Evolutionary conservation across 2,888 invertebrate species (phyloP).

Genomic region (Apoda limacodes): DNA sequence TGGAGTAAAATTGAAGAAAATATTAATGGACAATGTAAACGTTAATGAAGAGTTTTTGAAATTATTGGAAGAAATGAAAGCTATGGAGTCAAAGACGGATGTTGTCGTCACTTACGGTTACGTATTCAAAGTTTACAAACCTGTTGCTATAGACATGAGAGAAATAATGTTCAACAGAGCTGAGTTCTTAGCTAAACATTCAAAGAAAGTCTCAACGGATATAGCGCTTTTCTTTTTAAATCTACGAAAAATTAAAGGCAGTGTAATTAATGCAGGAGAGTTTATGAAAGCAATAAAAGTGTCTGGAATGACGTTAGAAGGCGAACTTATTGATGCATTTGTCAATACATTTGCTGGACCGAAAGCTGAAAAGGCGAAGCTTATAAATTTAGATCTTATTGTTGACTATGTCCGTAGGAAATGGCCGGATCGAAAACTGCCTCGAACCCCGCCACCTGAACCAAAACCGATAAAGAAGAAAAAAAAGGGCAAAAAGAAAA

Average conservation of each 20-base stretch:
- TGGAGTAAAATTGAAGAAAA: conserved; percentile 28
- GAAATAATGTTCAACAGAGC: conserved; percentile 30
- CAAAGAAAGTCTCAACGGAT: conserved; percentile 28
- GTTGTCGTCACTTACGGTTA: conserved; percentile 33
- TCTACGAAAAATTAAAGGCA: conserved; percentile 23
- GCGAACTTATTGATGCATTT: conserved; percentile 32
- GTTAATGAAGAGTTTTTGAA: conserved; percentile 30
- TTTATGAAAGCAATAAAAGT: conserved; percentile 21
- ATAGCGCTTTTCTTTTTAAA: conserved; percentile 26
- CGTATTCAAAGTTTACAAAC: conserved; percentile 20
- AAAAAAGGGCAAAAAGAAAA: too few species aligned
- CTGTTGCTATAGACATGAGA: conserved; percentile 18
- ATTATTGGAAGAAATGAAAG: conserved; percentile 23
- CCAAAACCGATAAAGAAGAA: too few species aligned
- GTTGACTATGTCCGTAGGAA: conserved; percentile 36
- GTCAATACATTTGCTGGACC: conserved; percentile 30
- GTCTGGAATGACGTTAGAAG: conserved; percentile 25
- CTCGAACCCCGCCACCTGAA: conserved; percentile 37
- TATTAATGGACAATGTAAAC: conserved; percentile 37
- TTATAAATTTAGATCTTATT: conserved; percentile 27
- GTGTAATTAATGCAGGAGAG: conserved; percentile 21
- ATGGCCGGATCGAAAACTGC: conserved; percentile 43
- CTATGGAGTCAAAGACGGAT: conserved; percentile 25
- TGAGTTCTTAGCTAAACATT: conserved; percentile 25
- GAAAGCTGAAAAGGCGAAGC: conserved; percentile 27